Percentiles rank a stretch among this genome's conserved stretches.
phyloP scores from a whole-genome alignment of 2,888 invertebrate genomes.

The Germaria angustata region DNA sequence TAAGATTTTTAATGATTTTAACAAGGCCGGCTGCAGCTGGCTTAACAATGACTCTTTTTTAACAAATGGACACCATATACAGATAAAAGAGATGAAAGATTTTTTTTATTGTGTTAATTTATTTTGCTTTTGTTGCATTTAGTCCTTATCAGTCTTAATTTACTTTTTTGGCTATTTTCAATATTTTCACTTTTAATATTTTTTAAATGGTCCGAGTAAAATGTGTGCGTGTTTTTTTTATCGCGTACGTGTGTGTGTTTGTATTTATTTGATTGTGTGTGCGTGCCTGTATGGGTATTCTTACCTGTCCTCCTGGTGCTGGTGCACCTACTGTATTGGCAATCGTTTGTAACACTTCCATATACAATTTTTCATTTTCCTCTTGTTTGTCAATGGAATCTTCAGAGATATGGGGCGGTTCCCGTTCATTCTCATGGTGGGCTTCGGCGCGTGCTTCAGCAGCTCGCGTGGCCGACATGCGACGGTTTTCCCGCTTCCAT shows the following conservation, averaged over 20 bases:
- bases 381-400: slow-evolving; percentile 79
- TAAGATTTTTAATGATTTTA: background rate
- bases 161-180: slow-evolving; percentile 14
- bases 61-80: background rate
- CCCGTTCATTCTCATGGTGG: slow-evolving; percentile 81
- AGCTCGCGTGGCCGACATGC: slow-evolving; percentile 88
- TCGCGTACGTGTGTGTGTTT: background rate
- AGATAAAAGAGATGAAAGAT: background rate
- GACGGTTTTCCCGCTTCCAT: slow-evolving; percentile 94
- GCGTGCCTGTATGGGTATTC: background rate
- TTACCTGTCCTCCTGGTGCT: slow-evolving; percentile 85
- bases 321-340: slow-evolving; percentile 93
- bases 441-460: slow-evolving; percentile 87
- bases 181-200: background rate
- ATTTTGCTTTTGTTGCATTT: background rate
- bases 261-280: slow-evolving; percentile 3
- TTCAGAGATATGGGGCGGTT: slow-evolving; percentile 76
- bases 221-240: too few relatives aligned
- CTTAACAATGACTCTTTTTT: background rate
- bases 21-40: background rate
- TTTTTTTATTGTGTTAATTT: background rate
- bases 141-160: slow-evolving; percentile 23
- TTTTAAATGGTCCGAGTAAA: too few relatives aligned
- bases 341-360: slow-evolving; percentile 96
- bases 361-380: slow-evolving; percentile 87